Conservation (phyloP, 2,797 vertebrate genomes). For the Lycodopsis pacificus region DNA sequence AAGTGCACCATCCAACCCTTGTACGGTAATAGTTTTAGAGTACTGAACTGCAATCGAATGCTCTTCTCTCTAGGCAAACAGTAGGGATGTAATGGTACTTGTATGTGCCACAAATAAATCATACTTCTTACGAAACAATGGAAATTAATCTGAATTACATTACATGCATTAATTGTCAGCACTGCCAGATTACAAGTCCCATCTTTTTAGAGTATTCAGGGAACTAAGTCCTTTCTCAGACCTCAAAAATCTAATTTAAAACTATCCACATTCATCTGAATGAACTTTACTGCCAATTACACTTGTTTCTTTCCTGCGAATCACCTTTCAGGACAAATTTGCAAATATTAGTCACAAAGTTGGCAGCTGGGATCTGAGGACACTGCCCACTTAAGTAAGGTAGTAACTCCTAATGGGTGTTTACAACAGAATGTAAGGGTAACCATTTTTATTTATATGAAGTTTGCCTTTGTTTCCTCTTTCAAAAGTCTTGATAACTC, state of each 20-base stretch:
- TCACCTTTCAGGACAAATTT: not conserved
- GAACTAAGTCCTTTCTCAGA: slow-evolving; percentile 7
- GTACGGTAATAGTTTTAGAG: slow-evolving; percentile 48
- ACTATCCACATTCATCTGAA: slow-evolving; percentile 9
- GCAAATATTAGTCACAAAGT: not conserved
- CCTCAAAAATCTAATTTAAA: slow-evolving; percentile 19
- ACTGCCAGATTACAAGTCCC: not conserved
- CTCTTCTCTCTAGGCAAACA: not conserved
- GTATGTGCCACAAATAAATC: not conserved
- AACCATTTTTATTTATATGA: not conserved
- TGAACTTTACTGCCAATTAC: not conserved
- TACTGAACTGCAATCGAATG: slow-evolving; percentile 45
- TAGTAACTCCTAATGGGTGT: not conserved
- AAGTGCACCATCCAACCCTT: slow-evolving; percentile 69
- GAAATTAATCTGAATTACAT: slow-evolving; percentile 12
- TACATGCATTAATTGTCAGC: not conserved
- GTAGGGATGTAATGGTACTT: not conserved
- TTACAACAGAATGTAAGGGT: not conserved
- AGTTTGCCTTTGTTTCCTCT: not conserved
- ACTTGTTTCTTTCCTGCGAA: not conserved
- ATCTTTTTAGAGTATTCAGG: not conserved
- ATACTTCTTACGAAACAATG: not conserved
- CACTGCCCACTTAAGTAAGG: not conserved
- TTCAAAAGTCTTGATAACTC: not conserved
- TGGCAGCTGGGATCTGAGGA: not conserved